Conservation (phyloP, 2,888 invertebrate species). For the Drosophila lacicola region DNA sequence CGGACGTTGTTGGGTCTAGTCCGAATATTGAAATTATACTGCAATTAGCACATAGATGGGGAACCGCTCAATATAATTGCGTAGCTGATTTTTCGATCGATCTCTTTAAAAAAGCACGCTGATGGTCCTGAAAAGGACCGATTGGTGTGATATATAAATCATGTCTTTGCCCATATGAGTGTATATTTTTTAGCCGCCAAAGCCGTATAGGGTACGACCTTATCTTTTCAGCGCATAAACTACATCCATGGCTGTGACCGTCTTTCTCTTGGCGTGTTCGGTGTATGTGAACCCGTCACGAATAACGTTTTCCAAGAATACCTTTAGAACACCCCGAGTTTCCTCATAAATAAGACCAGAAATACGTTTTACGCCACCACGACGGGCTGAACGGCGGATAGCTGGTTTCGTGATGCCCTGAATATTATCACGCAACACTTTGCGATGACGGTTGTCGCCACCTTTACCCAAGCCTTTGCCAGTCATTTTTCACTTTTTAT, state of each 20-base stretch:
- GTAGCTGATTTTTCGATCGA: not conserved
- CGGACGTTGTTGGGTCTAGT: no score
- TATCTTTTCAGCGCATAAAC: conserved; percentile 92
- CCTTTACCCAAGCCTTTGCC: conserved; percentile 90
- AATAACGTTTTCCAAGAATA: conserved; percentile 89
- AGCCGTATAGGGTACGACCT: conserved; percentile 89
- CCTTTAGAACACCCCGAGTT: conserved; percentile 90
- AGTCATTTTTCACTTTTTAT: no score
- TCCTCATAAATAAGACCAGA: conserved; percentile 92
- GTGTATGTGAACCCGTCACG: conserved; percentile 86
- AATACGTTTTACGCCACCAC: conserved; percentile 88
- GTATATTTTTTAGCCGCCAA: conserved; percentile 23
- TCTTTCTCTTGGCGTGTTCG: conserved; percentile 22
- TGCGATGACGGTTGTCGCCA: conserved; percentile 93
- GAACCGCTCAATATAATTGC: no score
- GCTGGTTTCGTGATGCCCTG: conserved; percentile 88
- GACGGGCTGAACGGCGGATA: conserved; percentile 90
- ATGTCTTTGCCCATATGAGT: not conserved
- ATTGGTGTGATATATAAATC: conserved; percentile 3
- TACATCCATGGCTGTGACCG: conserved; percentile 83
- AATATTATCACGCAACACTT: conserved; percentile 93
- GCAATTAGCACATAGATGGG: no score
- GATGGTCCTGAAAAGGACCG: conserved; percentile 44
- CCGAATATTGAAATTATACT: no score
- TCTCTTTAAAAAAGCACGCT: not conserved